Evolutionary conservation across 2,888 invertebrate genomes (phyloP).

Genomic region (Tuberolachnus salignus): DNA sequence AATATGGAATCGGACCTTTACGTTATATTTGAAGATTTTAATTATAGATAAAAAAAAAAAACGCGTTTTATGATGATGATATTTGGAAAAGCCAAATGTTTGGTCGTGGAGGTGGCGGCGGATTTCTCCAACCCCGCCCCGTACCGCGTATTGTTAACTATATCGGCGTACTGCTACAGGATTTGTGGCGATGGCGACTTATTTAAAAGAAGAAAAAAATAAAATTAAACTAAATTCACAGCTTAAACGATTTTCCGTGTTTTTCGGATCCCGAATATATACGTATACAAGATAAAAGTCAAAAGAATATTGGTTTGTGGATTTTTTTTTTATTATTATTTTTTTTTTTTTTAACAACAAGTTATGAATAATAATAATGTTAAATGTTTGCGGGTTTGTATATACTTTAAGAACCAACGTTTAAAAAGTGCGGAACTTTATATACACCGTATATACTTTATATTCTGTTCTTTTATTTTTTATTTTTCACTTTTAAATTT

Average conservation of each 20-base stretch:
- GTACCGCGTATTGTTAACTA: conserved; percentile 18
- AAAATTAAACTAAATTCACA: conserved; percentile 15
- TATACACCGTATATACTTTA: background rate
- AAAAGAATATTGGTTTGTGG: conserved; percentile 25
- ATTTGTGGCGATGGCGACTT: conserved; percentile 33
- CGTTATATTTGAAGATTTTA: conserved; percentile 55
- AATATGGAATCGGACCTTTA: conserved; percentile 49
- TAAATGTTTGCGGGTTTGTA: background rate
- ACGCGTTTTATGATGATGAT: conserved; percentile 56
- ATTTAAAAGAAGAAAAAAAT: conserved; percentile 23
- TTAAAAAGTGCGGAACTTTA: conserved; percentile 9
- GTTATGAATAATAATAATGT: conserved; percentile 41
- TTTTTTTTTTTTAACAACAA: conserved; percentile 31
- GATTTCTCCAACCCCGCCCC: conserved; percentile 1
- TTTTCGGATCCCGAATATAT: background rate
- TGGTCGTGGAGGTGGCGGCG: background rate
- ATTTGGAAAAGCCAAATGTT: conserved; percentile 54
- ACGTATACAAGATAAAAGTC: conserved; percentile 21
- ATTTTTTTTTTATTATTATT: conserved; percentile 14
- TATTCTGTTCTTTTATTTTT: background rate
- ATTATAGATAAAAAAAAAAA: conserved; percentile 48
- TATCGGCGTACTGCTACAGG: background rate
- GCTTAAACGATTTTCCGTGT: conserved; percentile 55
- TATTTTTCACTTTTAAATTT: conserved; percentile 8
- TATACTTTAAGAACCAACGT: conserved; percentile 5